These are phyloP conservation scores for Hydropsyche betteni DNA, from an alignment of 2,888 invertebrate species.

Conservation along the genomic window DNA sequence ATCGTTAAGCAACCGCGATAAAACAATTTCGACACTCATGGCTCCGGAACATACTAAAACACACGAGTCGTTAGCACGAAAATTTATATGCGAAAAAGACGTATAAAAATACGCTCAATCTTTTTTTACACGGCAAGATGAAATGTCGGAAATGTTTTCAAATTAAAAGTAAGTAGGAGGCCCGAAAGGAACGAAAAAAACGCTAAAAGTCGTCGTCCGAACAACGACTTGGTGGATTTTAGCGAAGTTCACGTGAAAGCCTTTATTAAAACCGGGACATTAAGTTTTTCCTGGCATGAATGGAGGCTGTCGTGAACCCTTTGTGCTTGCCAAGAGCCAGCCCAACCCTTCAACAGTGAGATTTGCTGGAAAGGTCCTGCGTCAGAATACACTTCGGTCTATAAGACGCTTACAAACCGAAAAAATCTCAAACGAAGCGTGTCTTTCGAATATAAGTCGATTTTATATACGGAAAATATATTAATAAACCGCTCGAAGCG, in stretches of 20 bases:
- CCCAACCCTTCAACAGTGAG: constrained; percentile 2
- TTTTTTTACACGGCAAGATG: not conserved
- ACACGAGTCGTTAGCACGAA: not conserved
- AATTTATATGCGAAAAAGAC: not conserved
- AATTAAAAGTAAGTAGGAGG: not conserved
- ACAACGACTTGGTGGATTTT: not conserved
- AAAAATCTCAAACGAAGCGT: not conserved
- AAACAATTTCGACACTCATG: constrained; percentile 10
- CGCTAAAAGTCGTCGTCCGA: constrained; percentile 4
- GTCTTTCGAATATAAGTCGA: not conserved
- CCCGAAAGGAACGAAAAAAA: not conserved
- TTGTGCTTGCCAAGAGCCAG: constrained; percentile 13
- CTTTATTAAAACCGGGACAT: constrained; percentile 20
- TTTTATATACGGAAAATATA: too few species aligned
- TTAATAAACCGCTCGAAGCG: too few species aligned
- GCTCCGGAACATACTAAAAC: not conserved
- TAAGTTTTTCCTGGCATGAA: constrained; percentile 23
- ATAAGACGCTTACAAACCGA: not conserved
- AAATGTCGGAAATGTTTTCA: too few species aligned
- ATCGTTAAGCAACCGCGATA: constrained; percentile 24
- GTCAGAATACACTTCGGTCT: too few species aligned
- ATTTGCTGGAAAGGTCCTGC: constrained; percentile 9
- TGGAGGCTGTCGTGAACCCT: not conserved
- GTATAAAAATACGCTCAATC: not conserved
- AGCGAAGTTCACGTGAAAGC: constrained; percentile 25